These are phyloP conservation scores for Eublepharis macularius DNA, from an alignment of 2,113 vertebrate genomes.

Conservation along the genomic window DNA sequence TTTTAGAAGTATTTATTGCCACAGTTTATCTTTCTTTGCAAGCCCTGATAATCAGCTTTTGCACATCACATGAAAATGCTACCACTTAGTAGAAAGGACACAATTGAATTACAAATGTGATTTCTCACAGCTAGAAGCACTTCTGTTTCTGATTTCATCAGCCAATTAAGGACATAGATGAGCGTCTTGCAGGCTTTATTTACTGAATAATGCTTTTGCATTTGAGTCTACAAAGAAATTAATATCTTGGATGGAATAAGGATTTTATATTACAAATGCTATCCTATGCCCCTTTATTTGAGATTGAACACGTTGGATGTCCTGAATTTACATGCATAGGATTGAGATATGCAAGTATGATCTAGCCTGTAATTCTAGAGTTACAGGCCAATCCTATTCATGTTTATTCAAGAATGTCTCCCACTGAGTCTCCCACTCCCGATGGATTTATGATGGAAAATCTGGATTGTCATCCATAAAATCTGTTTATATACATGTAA, in stretches of 20 bases:
- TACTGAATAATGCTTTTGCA: constrained; percentile 18
- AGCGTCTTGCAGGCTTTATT: constrained; percentile 20
- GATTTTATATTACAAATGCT: background rate
- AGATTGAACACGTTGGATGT: background rate
- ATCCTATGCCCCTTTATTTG: background rate
- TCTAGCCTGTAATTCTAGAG: background rate
- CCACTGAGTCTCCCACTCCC: too few relatives aligned
- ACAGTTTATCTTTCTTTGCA: constrained; percentile 4
- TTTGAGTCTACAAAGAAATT: constrained; percentile 22
- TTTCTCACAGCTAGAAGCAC: constrained; percentile 17
- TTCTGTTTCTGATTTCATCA: constrained; percentile 20
- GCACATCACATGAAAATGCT: background rate
- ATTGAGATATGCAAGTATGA: background rate
- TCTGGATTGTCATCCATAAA: background rate
- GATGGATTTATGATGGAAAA: background rate
- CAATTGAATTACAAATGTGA: constrained; percentile 36
- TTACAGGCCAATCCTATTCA: background rate
- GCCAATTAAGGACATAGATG: constrained; percentile 9
- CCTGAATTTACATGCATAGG: background rate
- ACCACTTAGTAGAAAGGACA: constrained; percentile 15
- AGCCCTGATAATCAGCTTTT: constrained; percentile 24
- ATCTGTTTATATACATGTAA: background rate
- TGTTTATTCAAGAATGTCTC: background rate
- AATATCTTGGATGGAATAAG: background rate
- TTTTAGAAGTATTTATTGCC: background rate